phyloP scores from a whole-genome alignment of 2,797 vertebrate species.

The Oreochromis mossambicus region DNA sequence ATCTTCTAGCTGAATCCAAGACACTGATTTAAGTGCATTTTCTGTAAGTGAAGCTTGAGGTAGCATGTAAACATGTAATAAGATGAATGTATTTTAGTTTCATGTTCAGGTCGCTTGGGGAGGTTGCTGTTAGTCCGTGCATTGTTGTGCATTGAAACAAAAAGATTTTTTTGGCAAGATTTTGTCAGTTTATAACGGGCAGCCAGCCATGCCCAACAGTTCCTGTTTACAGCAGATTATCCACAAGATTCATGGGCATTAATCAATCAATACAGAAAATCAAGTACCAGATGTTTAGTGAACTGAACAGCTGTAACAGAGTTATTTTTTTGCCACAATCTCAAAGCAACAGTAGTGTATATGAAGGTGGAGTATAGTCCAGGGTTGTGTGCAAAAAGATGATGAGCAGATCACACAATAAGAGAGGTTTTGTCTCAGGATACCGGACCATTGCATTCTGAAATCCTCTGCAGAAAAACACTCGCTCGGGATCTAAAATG shows the following conservation, averaged over 20 bases:
- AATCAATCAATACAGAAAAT: neutral
- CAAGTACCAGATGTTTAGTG: neutral
- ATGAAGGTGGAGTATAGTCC: neutral
- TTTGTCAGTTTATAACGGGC: neutral
- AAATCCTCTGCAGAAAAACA: neutral
- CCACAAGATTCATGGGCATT: conserved; percentile 39
- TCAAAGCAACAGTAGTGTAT: neutral
- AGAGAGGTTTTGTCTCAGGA: conserved; percentile 35
- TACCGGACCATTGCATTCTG: neutral
- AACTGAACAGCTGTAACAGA: neutral
- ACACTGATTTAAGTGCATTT: conserved; percentile 33
- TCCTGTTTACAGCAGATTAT: conserved; percentile 44
- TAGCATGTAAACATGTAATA: conserved; percentile 65
- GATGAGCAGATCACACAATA: neutral
- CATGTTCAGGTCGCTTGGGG: conserved; percentile 16
- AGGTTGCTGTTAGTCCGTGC: conserved; percentile 32
- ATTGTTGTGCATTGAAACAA: conserved; percentile 16
- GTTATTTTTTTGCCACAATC: conserved; percentile 2
- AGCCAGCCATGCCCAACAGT: conserved; percentile 11
- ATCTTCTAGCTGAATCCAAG: conserved; percentile 1
- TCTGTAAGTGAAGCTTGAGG: conserved; percentile 48
- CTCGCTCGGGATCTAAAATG: neutral
- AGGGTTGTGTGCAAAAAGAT: neutral
- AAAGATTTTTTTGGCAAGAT: neutral
- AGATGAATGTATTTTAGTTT: conserved; percentile 63